A percentile compares a stretch with the other conserved stretches of the same genome.
Evolutionary conservation across 2,888 invertebrate species (phyloP).

Genomic region (Fragum fragum): DNA sequence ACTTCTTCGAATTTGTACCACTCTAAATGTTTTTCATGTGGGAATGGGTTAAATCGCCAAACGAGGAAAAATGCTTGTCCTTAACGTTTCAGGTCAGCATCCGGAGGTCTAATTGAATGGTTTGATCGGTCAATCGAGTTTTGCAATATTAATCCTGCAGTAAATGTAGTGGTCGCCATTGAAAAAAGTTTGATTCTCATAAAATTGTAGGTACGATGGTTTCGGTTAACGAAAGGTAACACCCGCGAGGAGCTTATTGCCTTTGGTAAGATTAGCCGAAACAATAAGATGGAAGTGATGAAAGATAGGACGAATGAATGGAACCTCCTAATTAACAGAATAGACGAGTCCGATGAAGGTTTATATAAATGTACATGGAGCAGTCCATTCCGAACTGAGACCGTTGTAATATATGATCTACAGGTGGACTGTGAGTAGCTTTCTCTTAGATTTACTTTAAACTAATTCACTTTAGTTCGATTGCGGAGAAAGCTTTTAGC

Average conservation of each 20-base stretch:
- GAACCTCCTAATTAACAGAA: constrained; percentile 13
- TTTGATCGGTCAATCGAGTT: no score
- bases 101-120: no score
- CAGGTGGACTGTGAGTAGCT: constrained; percentile 14
- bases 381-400: neutral
- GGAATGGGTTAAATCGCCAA: no score
- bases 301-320: constrained; percentile 12
- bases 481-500: no score
- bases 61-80: no score
- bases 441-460: neutral
- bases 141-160: no score
- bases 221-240: neutral
- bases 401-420: neutral
- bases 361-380: constrained; percentile 16
- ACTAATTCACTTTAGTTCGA: neutral
- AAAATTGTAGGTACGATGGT: constrained; percentile 16
- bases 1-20: no score
- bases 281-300: constrained; percentile 18
- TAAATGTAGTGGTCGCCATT: no score
- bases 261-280: neutral
- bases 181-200: no score
- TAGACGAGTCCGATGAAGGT: constrained; percentile 23
- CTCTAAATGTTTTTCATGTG: no score
- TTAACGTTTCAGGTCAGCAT: no score
- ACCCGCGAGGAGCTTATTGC: neutral